Base-by-base conservation (phyloP, 1,140 invertebrate genomes). In the Nephila pilipes region DNA sequence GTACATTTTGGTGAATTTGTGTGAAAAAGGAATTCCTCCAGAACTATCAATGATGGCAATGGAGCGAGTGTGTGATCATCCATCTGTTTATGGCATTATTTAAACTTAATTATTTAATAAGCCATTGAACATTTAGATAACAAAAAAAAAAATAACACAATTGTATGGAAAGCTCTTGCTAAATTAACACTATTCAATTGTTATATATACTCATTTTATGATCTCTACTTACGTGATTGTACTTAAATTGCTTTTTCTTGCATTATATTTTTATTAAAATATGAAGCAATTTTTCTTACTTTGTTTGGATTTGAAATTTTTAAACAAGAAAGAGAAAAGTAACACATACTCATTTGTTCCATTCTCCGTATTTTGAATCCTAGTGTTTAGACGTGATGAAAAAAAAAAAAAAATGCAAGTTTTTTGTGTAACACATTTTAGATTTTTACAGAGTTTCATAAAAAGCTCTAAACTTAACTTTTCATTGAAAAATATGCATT, bases 1-100 rank as follows among this genome's bases (percentile, higher is more conserved):
- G 54, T 96, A 96, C 94, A 94, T 95, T 14, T 94, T 96, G 89
- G 95, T 95, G 20, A 96, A 96, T 94, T 92, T 96, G 58, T 96
- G 96, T 94, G 95, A 96, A 80, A 85, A 85, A 22, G 46, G 46
- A 29, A 85, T 95, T 29, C 16, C 87, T 1, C 65, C 81, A 18
- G 92, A 94, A 16, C 94, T 85, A n/a, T 93, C 94, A 2, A 81
- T 94, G 25, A 38, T 92, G 38, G 94, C 94, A 20, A 95, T 95
- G 94, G 87, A 94, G 20, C 16, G 87, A 87, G 94, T 94, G 18
- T 95, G 95, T 81, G 88, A 22, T 80, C 94, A 94, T 63, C 94
- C 94, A n/a, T 90, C 94, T 79, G 69, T 94, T 16, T 69, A 93
- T 87, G 93, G 91, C 18, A 94, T 94, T 69, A n/a, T 93, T 29